These are phyloP conservation scores for Oncopeltus fasciatus DNA, from an alignment of 1,140 invertebrate genomes.

Conservation along the genomic window DNA sequence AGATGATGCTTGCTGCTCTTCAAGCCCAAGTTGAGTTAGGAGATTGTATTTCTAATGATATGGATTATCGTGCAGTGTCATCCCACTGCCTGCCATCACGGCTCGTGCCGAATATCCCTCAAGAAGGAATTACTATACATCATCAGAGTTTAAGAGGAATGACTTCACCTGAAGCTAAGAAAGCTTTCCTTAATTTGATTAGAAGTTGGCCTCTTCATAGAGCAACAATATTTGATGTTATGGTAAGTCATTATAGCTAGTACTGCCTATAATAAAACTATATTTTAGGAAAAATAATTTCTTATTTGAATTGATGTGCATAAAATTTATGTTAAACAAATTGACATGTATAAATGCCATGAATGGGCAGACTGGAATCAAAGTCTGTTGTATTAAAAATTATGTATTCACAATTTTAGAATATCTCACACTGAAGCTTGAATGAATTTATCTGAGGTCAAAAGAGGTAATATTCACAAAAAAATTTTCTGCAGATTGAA, in stretches of 20 bases:
- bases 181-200: slow-evolving; percentile 85
- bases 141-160: slow-evolving; percentile 78
- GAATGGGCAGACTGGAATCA: too few relatives aligned
- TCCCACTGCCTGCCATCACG: slow-evolving; percentile 69
- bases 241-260: slow-evolving; percentile 37
- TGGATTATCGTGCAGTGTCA: slow-evolving; percentile 60
- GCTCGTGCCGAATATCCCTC: slow-evolving; percentile 52
- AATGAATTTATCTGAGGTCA: too few relatives aligned
- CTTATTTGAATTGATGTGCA: too few relatives aligned
- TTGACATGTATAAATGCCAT: too few relatives aligned
- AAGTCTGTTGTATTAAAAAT: too few relatives aligned
- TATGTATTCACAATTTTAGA: too few relatives aligned
- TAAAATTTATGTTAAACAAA: too few relatives aligned
- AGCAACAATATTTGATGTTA: slow-evolving; percentile 88
- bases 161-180: slow-evolving; percentile 69
- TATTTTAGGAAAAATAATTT: too few relatives aligned
- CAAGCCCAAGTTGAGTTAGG: slow-evolving; percentile 85
- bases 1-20: slow-evolving; percentile 86
- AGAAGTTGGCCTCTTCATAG: slow-evolving; percentile 84
- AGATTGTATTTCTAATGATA: slow-evolving; percentile 52
- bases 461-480: too few relatives aligned
- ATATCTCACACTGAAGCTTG: too few relatives aligned
- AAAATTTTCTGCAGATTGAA: too few relatives aligned
- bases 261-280: too few relatives aligned
- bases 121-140: slow-evolving; percentile 68